Base-by-base conservation (phyloP, 2,797 vertebrate species). In the Artibeus lituratus region DNA sequence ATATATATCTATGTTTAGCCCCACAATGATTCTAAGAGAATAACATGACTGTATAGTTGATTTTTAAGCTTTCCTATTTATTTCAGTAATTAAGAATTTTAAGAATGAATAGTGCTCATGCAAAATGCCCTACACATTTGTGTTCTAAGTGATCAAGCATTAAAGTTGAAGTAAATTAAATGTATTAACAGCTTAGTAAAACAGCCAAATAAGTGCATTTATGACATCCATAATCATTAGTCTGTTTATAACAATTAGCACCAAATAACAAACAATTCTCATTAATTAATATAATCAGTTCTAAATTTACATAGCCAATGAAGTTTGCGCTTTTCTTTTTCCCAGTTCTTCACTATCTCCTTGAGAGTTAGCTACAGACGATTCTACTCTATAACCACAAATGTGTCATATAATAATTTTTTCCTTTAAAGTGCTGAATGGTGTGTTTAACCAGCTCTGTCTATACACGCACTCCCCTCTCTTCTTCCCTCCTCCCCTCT, bases 251-350 rank as follows among this genome's bases (percentile, higher is more conserved):
- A 94, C 7, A 82, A 67, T 95, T 53, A 94, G 24, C 24, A 22
- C 86, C 15, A 84, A 59, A 81, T 35, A 37, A 76, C 67, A 87
- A 97, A 83, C 24, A 83, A 53, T 81, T 81, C n/a, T 90, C 39
- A 81, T 80, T 92, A 94, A 94, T 83, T 78, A 83, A 47, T 53
- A 49, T 37, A 86, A 94, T 91, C 39, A 83, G n/a, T 73, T 91
- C 15, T 86, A 47, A 12, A 73, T 85, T 92, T 85, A 44, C 19
- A 82, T 2, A 91, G 7, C 18, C 51, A 90, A 22, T 42, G 37
- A 70, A 70, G 29, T 44, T 90, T 15, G 21, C 55, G 32, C 2
- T 32, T 78, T 70, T 32, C 18, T 42, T 49, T 51, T 37, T 57
- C 10, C 0, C 12, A 92, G 26, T 47, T 84, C 21, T 86, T 90